Conservation (phyloP, 2,797 vertebrate genomes). For the Siniperca scherzeri region DNA sequence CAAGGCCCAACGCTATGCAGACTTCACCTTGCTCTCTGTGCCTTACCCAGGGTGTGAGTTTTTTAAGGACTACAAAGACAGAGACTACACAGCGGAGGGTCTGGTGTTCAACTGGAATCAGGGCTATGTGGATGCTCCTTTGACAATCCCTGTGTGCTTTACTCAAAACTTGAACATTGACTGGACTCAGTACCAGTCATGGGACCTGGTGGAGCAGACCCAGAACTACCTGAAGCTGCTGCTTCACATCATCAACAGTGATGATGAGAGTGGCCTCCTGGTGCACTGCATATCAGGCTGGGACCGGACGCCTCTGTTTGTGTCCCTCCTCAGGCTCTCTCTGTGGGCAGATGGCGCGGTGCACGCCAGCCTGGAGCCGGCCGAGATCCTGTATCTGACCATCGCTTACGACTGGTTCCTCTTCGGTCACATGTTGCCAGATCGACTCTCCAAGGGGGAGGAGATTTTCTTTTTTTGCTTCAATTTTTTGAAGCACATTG, state of each 20-base stretch:
- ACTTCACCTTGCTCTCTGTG: slow-evolving; percentile 97
- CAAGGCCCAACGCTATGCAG: slow-evolving; percentile 98
- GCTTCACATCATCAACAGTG: slow-evolving; percentile 94
- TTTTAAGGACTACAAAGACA: slow-evolving; percentile 98
- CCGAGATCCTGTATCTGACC: slow-evolving; percentile 97
- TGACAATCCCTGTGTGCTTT: slow-evolving; percentile 93
- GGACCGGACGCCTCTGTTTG: slow-evolving; percentile 98
- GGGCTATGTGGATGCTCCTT: slow-evolving; percentile 97
- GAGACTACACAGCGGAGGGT: slow-evolving; percentile 96
- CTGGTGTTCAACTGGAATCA: slow-evolving; percentile 99
- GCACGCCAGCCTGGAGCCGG: slow-evolving; percentile 90
- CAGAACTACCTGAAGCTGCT: slow-evolving; percentile 99
- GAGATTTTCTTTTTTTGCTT: slow-evolving; percentile 99
- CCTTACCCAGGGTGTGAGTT: slow-evolving; percentile 99
- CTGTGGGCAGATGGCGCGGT: slow-evolving; percentile 97
- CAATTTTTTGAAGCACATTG: slow-evolving; percentile 99
- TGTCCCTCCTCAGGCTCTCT: slow-evolving; percentile 96
- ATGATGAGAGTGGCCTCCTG: slow-evolving; percentile 95
- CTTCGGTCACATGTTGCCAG: slow-evolving; percentile 97
- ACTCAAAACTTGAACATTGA: slow-evolving; percentile 94
- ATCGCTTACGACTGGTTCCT: slow-evolving; percentile 99
- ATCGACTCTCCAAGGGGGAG: slow-evolving; percentile 98
- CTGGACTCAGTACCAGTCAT: slow-evolving; percentile 98
- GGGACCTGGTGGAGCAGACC: slow-evolving; percentile 97
- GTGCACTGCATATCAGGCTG: slow-evolving; percentile 99